Evolutionary conservation across 2,797 vertebrate species (phyloP).

Genomic region (Alosa sapidissima): DNA sequence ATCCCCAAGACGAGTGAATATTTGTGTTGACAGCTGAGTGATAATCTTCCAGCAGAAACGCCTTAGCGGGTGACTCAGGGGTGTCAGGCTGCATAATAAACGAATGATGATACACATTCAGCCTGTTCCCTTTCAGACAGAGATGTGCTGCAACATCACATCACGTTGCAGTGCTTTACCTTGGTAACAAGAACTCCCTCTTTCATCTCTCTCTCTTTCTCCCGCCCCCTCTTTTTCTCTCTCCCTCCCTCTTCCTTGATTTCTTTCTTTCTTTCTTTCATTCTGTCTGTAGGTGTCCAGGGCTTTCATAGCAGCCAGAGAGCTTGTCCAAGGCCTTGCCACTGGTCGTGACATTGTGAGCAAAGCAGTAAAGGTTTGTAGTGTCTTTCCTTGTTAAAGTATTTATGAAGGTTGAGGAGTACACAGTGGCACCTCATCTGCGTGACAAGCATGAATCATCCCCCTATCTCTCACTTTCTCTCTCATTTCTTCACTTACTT

Average conservation of each 20-base stretch:
- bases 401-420: background rate
- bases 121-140: background rate
- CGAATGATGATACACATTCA: background rate
- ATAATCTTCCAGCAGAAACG: background rate
- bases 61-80: background rate
- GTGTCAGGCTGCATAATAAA: slow-evolving; percentile 13
- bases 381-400: slow-evolving; percentile 52
- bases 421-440: background rate
- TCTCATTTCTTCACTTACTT: background rate
- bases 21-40: background rate
- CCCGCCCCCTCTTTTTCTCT: background rate
- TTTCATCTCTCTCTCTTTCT: background rate
- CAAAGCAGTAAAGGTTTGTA: slow-evolving; percentile 77
- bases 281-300: slow-evolving; percentile 73
- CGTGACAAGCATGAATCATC: background rate
- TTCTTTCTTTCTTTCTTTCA: background rate
- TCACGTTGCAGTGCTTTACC: background rate
- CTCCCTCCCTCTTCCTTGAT: background rate
- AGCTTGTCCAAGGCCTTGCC: slow-evolving; percentile 81
- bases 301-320: slow-evolving; percentile 82
- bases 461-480: background rate
- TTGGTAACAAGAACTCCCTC: background rate
- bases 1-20: background rate
- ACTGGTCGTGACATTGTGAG: slow-evolving; percentile 81
- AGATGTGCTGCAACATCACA: background rate